Percentiles rank a stretch among this genome's conserved stretches.
Evolutionary conservation across 2,797 vertebrate genomes (phyloP).

Genomic region (Enteromius paludinosus): DNA sequence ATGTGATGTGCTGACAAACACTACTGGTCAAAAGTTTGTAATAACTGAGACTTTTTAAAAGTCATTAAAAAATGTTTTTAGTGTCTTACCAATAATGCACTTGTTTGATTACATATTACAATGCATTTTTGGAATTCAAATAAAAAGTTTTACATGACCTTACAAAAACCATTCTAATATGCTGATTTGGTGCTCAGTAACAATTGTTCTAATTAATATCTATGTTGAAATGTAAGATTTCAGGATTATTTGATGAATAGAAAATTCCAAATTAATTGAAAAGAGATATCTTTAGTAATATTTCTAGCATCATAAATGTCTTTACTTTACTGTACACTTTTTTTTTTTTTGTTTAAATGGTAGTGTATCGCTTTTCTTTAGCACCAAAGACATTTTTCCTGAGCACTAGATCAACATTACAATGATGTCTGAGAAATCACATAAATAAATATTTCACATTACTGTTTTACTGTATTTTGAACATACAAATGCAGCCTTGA

Average conservation of each 20-base stretch:
- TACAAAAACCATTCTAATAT: background rate
- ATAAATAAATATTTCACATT: background rate
- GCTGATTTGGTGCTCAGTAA: background rate
- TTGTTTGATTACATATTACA: background rate
- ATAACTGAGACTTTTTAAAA: background rate
- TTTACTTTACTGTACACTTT: background rate
- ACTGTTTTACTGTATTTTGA: background rate
- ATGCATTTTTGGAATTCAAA: background rate
- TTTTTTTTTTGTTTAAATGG: background rate
- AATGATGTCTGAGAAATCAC: background rate
- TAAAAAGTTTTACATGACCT: background rate
- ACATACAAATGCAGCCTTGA: background rate
- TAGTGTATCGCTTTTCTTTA: background rate
- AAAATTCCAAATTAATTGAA: background rate
- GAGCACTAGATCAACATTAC: background rate
- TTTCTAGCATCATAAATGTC: background rate
- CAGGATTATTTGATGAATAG: background rate
- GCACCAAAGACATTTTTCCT: background rate
- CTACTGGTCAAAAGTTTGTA: background rate
- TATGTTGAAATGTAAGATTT: background rate
- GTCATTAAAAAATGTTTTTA: background rate
- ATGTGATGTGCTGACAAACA: constrained; percentile 27
- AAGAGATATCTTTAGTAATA: background rate
- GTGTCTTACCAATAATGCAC: background rate
- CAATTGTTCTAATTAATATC: background rate